Conservation (phyloP, 2,113 vertebrate species). For the Microtus ochrogaster region DNA sequence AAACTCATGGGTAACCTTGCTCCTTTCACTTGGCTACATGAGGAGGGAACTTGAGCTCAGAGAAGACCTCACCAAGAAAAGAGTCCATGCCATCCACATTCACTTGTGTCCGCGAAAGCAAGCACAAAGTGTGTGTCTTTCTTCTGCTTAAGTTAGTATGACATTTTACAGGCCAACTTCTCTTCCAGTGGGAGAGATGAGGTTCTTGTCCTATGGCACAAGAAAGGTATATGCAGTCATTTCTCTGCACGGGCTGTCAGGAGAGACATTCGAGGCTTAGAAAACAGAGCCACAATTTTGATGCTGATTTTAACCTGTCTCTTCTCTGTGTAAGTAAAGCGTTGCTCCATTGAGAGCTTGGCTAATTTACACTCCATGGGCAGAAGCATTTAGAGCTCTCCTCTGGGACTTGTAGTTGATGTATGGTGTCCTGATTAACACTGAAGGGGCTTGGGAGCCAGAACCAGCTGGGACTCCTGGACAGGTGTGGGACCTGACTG, state of each 20-base stretch:
- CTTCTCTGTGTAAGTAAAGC: not conserved
- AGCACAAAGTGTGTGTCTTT: not conserved
- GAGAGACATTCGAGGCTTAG: not conserved
- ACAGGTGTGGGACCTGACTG: not conserved
- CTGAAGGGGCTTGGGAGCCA: not conserved
- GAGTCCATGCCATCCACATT: too few species aligned
- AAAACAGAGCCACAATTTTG: not conserved
- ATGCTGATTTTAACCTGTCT: not conserved
- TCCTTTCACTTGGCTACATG: not conserved
- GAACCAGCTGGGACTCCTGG: not conserved
- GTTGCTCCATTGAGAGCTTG: not conserved
- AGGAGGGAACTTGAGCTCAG: not conserved
- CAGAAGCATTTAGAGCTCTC: too few species aligned
- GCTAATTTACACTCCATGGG: not conserved
- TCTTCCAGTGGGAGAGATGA: not conserved
- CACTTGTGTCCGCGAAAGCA: not conserved
- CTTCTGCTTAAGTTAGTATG: not conserved
- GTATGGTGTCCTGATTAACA: not conserved
- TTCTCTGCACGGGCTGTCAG: not conserved
- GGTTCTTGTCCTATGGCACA: not conserved
- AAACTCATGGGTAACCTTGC: rapidly evolving
- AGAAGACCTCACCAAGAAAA: not conserved
- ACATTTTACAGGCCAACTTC: not conserved
- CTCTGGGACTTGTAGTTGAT: too few species aligned
- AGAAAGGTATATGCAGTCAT: not conserved